Evolutionary conservation across 1,140 invertebrate species (phyloP).

Genomic region (Drosophila athabasca): DNA sequence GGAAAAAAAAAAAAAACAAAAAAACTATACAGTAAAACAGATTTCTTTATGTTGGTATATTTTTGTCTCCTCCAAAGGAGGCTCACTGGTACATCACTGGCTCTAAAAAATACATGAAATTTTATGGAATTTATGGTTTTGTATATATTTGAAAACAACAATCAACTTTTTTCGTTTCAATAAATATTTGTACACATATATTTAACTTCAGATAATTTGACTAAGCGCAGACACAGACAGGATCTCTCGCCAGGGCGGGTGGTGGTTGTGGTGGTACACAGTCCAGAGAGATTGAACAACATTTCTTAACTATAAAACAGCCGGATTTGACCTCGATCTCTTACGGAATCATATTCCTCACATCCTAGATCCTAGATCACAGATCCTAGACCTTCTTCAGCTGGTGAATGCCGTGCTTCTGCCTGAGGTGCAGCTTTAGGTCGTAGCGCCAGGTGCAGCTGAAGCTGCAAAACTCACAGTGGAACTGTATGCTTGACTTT

Average conservation of each 20-base stretch:
- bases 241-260: constrained; percentile 16
- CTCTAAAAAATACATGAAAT: constrained; percentile 29
- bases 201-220: constrained; percentile 65
- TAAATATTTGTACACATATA: constrained; percentile 81
- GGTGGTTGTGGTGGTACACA: no score
- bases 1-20: no score
- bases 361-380: constrained; percentile 45
- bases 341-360: constrained; percentile 19
- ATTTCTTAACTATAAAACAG: constrained; percentile 41
- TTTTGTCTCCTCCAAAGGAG: constrained; percentile 13
- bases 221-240: constrained; percentile 52
- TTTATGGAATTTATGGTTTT: not conserved
- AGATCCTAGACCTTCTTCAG: constrained; percentile 74
- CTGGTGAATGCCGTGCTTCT: constrained; percentile 83
- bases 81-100: constrained; percentile 13
- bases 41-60: no score
- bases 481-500: constrained; percentile 70
- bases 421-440: constrained; percentile 78
- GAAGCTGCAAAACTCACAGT: constrained; percentile 81
- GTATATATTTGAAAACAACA: constrained; percentile 29
- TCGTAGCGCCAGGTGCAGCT: constrained; percentile 82
- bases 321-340: constrained; percentile 21
- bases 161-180: constrained; percentile 61
- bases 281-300: constrained; percentile 20
- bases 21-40: no score